These are phyloP conservation scores for Zhuqinia jingwanae DNA, from an alignment of 2,888 invertebrate species.

Conservation along the genomic window DNA sequence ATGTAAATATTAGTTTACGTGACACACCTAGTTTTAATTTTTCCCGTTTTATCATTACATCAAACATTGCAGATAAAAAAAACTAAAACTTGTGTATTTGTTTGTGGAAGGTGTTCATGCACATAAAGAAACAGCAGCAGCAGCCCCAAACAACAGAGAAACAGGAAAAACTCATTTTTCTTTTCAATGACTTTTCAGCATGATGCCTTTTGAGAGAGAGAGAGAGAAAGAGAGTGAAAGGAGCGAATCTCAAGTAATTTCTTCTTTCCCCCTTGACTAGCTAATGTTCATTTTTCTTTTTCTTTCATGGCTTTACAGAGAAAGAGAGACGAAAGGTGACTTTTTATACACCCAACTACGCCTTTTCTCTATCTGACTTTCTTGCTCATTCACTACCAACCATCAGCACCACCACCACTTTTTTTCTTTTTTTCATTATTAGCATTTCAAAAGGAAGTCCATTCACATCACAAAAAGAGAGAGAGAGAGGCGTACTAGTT, in stretches of 20 bases:
- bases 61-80: no score
- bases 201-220: constrained; percentile 51
- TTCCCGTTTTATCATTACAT: no score
- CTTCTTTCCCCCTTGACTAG: constrained; percentile 61
- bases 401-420: constrained; percentile 6
- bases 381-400: constrained; percentile 26
- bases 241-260: constrained; percentile 64
- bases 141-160: constrained; percentile 42
- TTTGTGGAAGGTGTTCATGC: background rate
- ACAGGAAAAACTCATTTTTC: constrained; percentile 67
- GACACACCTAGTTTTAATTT: no score
- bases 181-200: constrained; percentile 68
- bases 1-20: no score
- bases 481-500: constrained; percentile 35
- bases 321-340: constrained; percentile 22
- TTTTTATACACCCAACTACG: constrained; percentile 66
- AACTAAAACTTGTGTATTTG: no score
- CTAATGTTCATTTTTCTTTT: constrained; percentile 57
- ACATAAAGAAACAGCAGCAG: background rate
- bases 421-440: constrained; percentile 64
- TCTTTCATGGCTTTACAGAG: constrained; percentile 1
- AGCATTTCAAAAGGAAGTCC: constrained; percentile 60
- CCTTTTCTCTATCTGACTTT: constrained; percentile 18
- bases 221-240: constrained; percentile 11
- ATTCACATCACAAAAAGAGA: constrained; percentile 30